These are phyloP conservation scores for Drosophila sp. DNA, from an alignment of 1,140 invertebrate species.

Conservation along the genomic window DNA sequence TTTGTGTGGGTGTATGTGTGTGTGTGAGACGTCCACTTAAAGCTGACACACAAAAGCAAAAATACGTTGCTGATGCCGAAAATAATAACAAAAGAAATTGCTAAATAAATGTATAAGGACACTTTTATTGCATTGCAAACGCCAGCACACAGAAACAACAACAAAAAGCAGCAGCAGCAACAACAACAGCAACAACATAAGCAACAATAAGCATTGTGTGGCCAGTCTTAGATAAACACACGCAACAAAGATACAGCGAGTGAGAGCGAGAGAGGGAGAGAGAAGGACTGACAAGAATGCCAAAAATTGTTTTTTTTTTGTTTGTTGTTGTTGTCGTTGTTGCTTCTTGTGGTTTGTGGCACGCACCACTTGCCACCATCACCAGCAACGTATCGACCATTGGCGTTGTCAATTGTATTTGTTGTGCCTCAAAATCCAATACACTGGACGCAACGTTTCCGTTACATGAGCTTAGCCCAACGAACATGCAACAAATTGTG, in stretches of 20 bases:
- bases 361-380: conserved; percentile 28
- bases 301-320: conserved; percentile 42
- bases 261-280: too few species aligned
- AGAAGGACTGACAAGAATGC: conserved; percentile 33
- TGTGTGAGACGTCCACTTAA: conserved; percentile 54
- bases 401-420: conserved; percentile 63
- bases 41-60: conserved; percentile 63
- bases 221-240: conserved; percentile 74
- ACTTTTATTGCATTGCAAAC: conserved; percentile 80
- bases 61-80: conserved; percentile 58
- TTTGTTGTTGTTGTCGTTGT: not conserved
- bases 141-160: conserved; percentile 41
- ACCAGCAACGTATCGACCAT: conserved; percentile 1
- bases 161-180: conserved; percentile 12
- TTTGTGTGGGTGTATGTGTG: conserved; percentile 1
- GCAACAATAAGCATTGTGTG: conserved; percentile 77
- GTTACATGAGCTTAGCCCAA: conserved; percentile 60
- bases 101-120: conserved; percentile 82
- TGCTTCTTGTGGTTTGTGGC: conserved; percentile 38
- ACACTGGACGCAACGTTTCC: conserved; percentile 58
- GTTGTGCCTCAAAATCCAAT: conserved; percentile 62
- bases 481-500: conserved; percentile 82
- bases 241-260: conserved; percentile 28
- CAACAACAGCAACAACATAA: conserved; percentile 49
- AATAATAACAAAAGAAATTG: conserved; percentile 83